These are phyloP conservation scores for Virgularia gustaviana DNA, from an alignment of 92 coral and sea anemone species.

Conservation along the genomic window DNA sequence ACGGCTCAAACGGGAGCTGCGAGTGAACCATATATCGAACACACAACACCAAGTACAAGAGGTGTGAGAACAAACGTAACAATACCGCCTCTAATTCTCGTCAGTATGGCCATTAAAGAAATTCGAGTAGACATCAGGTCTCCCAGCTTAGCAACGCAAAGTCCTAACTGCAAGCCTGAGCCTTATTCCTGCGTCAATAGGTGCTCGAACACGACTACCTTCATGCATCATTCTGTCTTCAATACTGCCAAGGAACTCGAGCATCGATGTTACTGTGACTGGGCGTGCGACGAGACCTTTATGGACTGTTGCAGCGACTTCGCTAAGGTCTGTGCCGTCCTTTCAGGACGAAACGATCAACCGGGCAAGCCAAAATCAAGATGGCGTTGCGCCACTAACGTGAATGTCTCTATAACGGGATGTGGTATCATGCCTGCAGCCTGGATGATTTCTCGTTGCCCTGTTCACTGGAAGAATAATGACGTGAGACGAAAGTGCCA, in stretches of 20 bases:
- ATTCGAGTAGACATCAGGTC: no score
- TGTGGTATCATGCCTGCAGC: background rate
- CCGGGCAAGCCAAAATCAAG: background rate
- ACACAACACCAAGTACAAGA: no score
- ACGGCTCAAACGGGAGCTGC: no score
- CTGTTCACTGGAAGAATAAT: slow-evolving; percentile 13
- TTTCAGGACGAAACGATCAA: background rate
- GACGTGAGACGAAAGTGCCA: slow-evolving; percentile 12
- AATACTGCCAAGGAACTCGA: background rate
- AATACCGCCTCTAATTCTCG: no score
- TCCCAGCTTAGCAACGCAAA: no score
- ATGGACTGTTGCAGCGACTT: slow-evolving; percentile 25
- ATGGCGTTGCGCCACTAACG: slow-evolving; percentile 11
- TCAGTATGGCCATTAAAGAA: no score
- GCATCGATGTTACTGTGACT: slow-evolving; percentile 16
- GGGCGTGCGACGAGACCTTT: slow-evolving; percentile 12
- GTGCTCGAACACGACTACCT: background rate
- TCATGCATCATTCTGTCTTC: background rate
- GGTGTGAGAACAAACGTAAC: no score
- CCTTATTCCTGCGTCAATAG: background rate
- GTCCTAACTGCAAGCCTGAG: no score
- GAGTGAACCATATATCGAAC: no score
- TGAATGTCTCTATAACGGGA: background rate
- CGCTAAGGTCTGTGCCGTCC: background rate
- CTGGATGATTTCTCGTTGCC: slow-evolving; percentile 33